Evolutionary conservation across 2,888 invertebrate genomes (phyloP), one percentile per base, ranked within the genome.

Genomic region (Lypha dubia): DNA sequence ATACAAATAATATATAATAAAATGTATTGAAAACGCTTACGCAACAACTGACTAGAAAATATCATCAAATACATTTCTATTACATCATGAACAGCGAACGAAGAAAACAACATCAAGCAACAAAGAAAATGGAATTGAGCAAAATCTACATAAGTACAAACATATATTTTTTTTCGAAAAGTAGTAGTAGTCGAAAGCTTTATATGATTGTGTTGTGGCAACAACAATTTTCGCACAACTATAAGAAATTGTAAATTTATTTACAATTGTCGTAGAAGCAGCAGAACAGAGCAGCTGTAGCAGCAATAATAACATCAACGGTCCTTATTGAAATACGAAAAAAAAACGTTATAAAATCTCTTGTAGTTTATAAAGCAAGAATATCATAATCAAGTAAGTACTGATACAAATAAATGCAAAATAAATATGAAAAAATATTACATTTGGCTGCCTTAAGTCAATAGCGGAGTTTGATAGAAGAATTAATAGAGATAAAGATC

Each of bases 1-100:
- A 87, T 87, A 77, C 63, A 81, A n/a, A 80, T 77, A 81, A 77
- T 87, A 88, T 87, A 87, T 86, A 87, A 87, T 83, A 86, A 87
- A 88, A 86, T 87, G 83, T 88, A 88, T 87, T 87, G 73, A 77
- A 81, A 81, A 84, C 81, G 88, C 87, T 88, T 87, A 88, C 87
- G 87, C 87, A 87, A 86, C 87, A 87, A 88, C 86, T 83, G 83
- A 87, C 87, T 60, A 63, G 53, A 70, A 81, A 56, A 56, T 56
- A 75, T 62, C 71, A 75, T 62, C 71, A 77, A 68, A 60, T 44
- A 84, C 74, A 77, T 74, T 81, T 70, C 70, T 81, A 81, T 84
- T 81, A 81, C 79, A 84, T 84, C 81, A 84, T 79, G 74, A 65
- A 79, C 70, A 84, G 70, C 74, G 77, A 77, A 74, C 74, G 81